Percentiles rank a stretch among this genome's conserved stretches.
phyloP scores from a whole-genome alignment of 2,888 invertebrate genomes.

The Xanthorhoe designata region DNA sequence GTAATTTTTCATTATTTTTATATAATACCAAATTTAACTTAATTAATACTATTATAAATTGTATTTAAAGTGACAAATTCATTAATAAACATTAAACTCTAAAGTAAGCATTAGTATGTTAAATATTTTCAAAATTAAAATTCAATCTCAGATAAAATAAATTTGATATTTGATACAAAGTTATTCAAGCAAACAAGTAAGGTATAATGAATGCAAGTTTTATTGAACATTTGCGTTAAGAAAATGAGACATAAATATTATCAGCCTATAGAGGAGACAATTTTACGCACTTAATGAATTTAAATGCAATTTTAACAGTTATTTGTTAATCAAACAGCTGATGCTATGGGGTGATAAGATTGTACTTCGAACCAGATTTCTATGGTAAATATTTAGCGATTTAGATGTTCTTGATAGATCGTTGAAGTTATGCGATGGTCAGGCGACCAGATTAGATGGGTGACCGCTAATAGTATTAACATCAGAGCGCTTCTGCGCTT shows the following conservation, averaged over 20 bases:
- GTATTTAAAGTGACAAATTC: too few relatives aligned
- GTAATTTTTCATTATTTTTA: too few relatives aligned
- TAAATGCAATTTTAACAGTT: constrained; percentile 41
- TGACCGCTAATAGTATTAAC: too few relatives aligned
- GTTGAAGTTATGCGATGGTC: too few relatives aligned
- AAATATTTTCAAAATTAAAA: background rate
- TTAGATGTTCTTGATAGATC: too few relatives aligned
- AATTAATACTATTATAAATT: too few relatives aligned
- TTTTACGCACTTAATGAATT: constrained; percentile 39
- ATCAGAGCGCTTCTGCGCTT: too few relatives aligned
- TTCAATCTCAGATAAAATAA: background rate
- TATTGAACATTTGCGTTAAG: constrained; percentile 31
- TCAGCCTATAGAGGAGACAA: constrained; percentile 42
- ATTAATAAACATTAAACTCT: too few relatives aligned
- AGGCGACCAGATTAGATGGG: too few relatives aligned
- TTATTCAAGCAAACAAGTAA: constrained; percentile 2
- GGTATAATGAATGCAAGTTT: constrained; percentile 30
- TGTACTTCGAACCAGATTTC: background rate
- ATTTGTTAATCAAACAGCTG: constrained; percentile 77
- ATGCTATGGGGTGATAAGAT: constrained; percentile 43
- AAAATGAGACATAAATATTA: constrained; percentile 50
- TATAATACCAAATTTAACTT: too few relatives aligned
- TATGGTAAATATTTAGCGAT: too few relatives aligned
- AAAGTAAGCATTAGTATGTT: background rate
- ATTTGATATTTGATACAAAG: background rate